Conservation (phyloP, 2,113 vertebrate species). For the Pseudopodoces humilis region DNA sequence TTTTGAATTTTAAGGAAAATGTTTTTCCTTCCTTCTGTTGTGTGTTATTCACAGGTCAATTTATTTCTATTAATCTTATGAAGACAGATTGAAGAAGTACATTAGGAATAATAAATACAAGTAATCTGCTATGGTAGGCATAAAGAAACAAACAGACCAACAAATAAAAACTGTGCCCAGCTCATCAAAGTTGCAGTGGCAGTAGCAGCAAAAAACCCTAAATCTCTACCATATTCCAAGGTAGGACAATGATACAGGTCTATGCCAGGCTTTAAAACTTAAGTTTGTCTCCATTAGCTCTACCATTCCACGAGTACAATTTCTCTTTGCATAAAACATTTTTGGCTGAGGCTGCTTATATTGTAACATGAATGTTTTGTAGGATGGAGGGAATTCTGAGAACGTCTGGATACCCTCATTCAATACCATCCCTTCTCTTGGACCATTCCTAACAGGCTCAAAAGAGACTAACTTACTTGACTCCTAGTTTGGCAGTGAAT, state of each 20-base stretch:
- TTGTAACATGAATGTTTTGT: background rate
- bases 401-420: background rate
- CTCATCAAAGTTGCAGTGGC: background rate
- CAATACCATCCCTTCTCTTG: background rate
- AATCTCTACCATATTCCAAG: background rate
- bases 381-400: background rate
- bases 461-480: background rate
- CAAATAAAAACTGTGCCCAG: background rate
- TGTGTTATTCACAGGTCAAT: background rate
- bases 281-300: background rate
- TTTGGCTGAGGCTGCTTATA: background rate
- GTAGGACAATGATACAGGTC: background rate
- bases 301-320: accelerated
- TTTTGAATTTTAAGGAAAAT: background rate
- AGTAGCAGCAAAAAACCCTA: background rate
- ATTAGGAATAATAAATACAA: background rate
- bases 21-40: background rate
- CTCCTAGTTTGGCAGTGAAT: no score
- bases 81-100: background rate
- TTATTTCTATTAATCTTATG: background rate
- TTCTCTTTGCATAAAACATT: background rate
- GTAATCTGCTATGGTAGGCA: background rate
- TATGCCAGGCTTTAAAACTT: background rate
- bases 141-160: background rate
- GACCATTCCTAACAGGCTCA: background rate